These are phyloP conservation scores for Serilophus lunatus DNA, from an alignment of 2,113 vertebrate genomes.

Conservation along the genomic window DNA sequence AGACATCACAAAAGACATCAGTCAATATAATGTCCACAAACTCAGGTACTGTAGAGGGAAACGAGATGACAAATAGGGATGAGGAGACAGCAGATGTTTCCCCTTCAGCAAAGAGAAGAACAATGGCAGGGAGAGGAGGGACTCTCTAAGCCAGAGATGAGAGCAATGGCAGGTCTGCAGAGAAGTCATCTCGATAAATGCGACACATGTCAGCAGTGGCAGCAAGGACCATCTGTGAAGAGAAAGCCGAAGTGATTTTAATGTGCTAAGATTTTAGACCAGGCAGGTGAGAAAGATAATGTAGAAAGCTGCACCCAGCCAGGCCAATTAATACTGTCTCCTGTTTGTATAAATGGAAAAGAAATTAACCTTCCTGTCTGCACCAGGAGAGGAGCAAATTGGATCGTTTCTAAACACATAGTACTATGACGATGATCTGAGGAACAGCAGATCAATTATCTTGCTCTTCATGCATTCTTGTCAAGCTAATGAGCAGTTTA, in stretches of 20 bases:
- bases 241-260: slow-evolving; percentile 14
- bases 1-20: slow-evolving; percentile 47
- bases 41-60: slow-evolving; percentile 44
- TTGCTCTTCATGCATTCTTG: background rate
- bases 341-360: background rate
- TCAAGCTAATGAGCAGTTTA: slow-evolving; percentile 23
- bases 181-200: slow-evolving; percentile 28
- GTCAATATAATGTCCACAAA: slow-evolving; percentile 28
- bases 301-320: background rate
- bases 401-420: background rate
- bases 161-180: slow-evolving; percentile 1
- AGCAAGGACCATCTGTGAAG: background rate
- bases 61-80: slow-evolving; percentile 36
- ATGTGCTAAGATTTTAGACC: background rate
- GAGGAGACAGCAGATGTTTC: slow-evolving; percentile 69
- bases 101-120: slow-evolving; percentile 62
- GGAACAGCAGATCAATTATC: slow-evolving; percentile 18
- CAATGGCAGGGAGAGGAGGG: slow-evolving; percentile 32
- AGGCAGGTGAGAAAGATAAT: background rate
- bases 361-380: slow-evolving; percentile 37
- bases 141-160: slow-evolving; percentile 22
- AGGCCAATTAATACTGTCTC: background rate
- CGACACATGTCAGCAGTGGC: background rate
- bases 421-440: background rate
- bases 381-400: slow-evolving; percentile 19